phyloP scores from a whole-genome alignment of 92 coral and sea anemone species.

The Porites evermanni region DNA sequence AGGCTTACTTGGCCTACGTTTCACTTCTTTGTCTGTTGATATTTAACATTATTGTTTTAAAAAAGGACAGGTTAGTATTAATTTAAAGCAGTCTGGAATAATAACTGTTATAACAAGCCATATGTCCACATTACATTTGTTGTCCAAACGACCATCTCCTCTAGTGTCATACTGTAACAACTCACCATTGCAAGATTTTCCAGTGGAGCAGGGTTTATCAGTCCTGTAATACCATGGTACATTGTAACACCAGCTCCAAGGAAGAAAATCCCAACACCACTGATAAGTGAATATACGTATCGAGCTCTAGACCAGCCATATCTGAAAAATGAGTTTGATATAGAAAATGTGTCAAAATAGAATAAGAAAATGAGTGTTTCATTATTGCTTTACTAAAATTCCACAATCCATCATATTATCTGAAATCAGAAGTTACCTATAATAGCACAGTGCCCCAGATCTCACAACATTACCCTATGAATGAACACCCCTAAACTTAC shows the following conservation, averaged over 20 bases:
- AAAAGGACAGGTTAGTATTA: no score
- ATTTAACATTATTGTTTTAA: no score
- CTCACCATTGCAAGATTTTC: conserved; percentile 90
- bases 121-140: not conserved
- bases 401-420: not conserved
- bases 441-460: not conserved
- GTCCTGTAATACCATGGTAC: conserved; percentile 90
- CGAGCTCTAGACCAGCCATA: conserved; percentile 99
- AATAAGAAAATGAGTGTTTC: not conserved
- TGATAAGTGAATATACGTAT: conserved; percentile 96
- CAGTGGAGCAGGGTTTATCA: conserved; percentile 78
- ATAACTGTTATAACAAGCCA: not conserved
- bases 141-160: not conserved
- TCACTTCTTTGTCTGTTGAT: no score
- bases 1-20: no score
- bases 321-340: conserved; percentile 37
- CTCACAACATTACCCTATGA: not conserved
- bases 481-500: not conserved
- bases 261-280: conserved; percentile 99
- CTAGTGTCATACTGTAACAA: no score
- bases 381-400: not conserved
- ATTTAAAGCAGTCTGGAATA: no score
- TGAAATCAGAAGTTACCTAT: no score
- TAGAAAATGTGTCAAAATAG: no score
- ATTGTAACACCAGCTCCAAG: conserved; percentile 99